A percentile compares a stretch with the other conserved stretches of the same genome.
Evolutionary conservation across 2,797 vertebrate genomes (phyloP).

Genomic region (Coluber constrictor): DNA sequence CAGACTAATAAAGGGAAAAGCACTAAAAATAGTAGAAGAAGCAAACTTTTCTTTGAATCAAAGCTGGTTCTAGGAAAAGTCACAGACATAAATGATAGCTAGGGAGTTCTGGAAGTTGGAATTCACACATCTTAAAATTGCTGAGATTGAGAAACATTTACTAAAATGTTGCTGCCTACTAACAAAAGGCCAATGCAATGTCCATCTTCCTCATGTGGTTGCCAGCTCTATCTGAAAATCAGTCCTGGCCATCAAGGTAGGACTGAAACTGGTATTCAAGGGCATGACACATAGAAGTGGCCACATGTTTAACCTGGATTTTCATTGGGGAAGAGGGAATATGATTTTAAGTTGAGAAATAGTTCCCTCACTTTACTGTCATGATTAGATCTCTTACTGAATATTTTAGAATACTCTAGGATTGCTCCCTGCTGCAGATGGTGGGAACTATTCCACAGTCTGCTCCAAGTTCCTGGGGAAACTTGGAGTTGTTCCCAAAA

Average conservation of each 20-base stretch:
- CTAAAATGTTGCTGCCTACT: not conserved
- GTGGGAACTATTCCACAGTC: not conserved
- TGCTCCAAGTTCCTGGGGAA: not conserved
- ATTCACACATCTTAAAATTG: not conserved
- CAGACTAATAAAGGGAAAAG: not conserved
- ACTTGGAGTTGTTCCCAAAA: not conserved
- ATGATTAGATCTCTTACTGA: not conserved
- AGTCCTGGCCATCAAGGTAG: not conserved
- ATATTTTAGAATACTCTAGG: not conserved
- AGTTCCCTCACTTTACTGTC: not conserved
- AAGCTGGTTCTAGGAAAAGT: not conserved
- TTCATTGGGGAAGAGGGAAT: not conserved
- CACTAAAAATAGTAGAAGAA: not conserved
- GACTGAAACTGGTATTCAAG: not conserved
- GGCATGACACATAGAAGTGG: not conserved
- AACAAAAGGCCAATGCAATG: not conserved
- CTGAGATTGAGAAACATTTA: not conserved
- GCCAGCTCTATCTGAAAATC: not conserved
- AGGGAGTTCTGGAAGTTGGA: not conserved
- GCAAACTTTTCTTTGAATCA: not conserved
- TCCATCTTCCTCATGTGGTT: not conserved
- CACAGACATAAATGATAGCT: not conserved
- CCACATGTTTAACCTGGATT: not conserved
- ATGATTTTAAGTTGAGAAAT: not conserved
- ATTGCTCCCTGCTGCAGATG: not conserved